Base-by-base conservation (phyloP, 2,888 invertebrate genomes). In the Dryocosmus kuriphilus region DNA sequence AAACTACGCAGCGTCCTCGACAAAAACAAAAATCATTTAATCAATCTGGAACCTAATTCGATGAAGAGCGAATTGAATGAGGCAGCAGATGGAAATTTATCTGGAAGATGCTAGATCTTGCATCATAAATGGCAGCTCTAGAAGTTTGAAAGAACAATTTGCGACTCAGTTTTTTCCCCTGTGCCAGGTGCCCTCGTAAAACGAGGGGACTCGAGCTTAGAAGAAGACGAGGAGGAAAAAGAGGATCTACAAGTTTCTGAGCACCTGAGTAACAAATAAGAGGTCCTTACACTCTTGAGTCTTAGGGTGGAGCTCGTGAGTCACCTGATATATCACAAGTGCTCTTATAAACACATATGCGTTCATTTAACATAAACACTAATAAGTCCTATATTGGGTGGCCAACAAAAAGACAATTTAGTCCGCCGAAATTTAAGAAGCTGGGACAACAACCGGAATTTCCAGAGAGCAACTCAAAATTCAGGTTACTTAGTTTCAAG, bases 221-320 rank as follows among this genome's bases (percentile, higher is more conserved):
- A 46, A 71, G 46, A 67, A 27, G 27, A 8, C 41, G 19, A 46
- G 16, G 7, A 71, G 67, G 46, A 27, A 46, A 41, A 19, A 41
- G 46, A 46, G 46, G 67, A 51, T 71, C 67, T 71, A 71, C 67
- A 71, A 71, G 46, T 71, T 27, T 71, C 67, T 46, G 46, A 71
- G 46, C 46, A 46, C 14, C 41, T n/a, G n/a, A n/a, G n/a, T n/a
- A n/a, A 71, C 51, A 71, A 71, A 27, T 71, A 67, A 67, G 67
- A 71, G 67, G 41, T 71, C 46, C 46, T 71, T 71, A 30, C 67
- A 51, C 67, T 71, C 67, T 65, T 65, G 51, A 51, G n/a, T n/a
- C 67, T 57, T 57, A 14, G 24, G 16, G 11, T 24, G 24, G 57
- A 24, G 24, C 24, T 67, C 16, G 9, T 51, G 46, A 71, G 46